Evolutionary conservation across 2,888 invertebrate species (phyloP), one percentile per base, ranked within the genome.

Genomic region (Leucania comma): DNA sequence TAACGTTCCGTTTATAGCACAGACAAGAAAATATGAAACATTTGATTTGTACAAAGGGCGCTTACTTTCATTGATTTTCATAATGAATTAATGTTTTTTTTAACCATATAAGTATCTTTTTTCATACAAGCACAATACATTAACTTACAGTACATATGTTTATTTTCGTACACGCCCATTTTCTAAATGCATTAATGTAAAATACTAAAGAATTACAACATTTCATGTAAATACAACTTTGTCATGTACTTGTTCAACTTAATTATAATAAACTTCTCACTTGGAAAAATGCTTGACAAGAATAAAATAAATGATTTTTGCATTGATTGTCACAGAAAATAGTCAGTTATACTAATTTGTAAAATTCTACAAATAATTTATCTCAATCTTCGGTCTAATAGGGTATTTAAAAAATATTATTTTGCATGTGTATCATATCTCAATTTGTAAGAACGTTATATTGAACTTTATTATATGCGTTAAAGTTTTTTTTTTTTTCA

Each of bases 211-310:
- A 66, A 66, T 73, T 78, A 82, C 78, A 85, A 85, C 80, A 82
- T 62, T 79, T 78, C 70, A 85, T 81, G 71, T 80, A 73, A 85
- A 84, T 84, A 85, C 84, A 85, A 85, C 82, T 53, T 75, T 85
- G 85, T 85, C 85, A 85, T 85, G 85, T 85, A 85, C 84, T 85
- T 84, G 35, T 78, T 83, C 9, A 81, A 78, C 77, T 72, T 76
- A 82, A 81, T 77, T 77, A 75, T 62, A 80, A 78, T 54, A 22
- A 57, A 53, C 12, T 48, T 78, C 76, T 69, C 59, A 75, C 72
- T 75, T 68, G 60, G 42, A 57, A 79, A 79, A 66, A 72, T 80
- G 71, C 64, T 75, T 68, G 24, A 46, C 29, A 68, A 51, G 12
- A 61, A 46, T 5, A 26, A 51, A 20, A 22, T 42, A 24, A 32